Evolutionary conservation across 2,113 vertebrate genomes (phyloP).

Genomic region (Eclectus roratus): DNA sequence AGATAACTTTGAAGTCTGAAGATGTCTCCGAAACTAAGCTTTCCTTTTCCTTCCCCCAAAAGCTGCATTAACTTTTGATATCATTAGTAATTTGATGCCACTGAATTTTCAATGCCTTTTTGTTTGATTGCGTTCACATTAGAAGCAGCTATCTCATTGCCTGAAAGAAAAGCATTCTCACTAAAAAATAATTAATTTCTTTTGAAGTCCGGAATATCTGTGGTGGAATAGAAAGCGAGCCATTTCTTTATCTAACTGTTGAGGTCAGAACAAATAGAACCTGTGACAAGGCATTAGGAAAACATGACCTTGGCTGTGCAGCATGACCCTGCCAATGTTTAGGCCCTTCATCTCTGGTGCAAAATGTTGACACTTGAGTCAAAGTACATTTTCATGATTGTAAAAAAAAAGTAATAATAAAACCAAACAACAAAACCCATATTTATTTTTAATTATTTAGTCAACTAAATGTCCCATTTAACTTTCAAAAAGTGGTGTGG

Average conservation of each 20-base stretch:
- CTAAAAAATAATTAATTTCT: not conserved
- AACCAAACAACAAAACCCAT: too few relatives aligned
- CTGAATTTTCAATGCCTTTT: not conserved
- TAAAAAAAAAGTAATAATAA: not conserved
- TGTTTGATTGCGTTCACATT: not conserved
- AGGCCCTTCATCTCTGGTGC: not conserved
- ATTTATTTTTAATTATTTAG: not conserved
- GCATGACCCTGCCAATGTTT: not conserved
- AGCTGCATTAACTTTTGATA: not conserved
- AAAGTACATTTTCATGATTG: constrained; percentile 9
- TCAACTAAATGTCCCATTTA: not conserved
- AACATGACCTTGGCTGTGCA: constrained; percentile 40
- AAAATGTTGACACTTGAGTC: not conserved
- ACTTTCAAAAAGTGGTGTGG: not conserved
- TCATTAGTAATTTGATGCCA: not conserved
- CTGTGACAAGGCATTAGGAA: constrained; percentile 40
- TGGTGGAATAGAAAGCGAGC: not conserved
- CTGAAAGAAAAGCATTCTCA: not conserved
- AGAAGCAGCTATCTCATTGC: not conserved
- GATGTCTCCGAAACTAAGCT: not conserved
- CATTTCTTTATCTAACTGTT: constrained; percentile 45
- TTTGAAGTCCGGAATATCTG: constrained; percentile 24
- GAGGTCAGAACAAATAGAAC: constrained; percentile 59
- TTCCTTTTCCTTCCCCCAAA: not conserved
- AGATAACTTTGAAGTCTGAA: not conserved